Conservation (phyloP, 1,140 invertebrate genomes). For the Ceratitis capitata region DNA sequence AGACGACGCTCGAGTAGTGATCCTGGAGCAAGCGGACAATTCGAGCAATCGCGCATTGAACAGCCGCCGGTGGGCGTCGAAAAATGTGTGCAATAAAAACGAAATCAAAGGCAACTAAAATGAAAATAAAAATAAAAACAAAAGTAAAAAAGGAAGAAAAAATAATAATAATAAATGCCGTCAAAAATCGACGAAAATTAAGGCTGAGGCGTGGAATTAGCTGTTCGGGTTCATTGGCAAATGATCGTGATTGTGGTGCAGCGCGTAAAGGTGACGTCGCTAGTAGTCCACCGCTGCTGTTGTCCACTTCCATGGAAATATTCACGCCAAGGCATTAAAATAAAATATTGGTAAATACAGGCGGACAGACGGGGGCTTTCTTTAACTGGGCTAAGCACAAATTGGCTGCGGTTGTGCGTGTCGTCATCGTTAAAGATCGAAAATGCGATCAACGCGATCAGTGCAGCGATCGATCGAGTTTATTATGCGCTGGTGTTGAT, state of each 20-base stretch:
- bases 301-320: slow-evolving; percentile 23
- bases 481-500: not conserved
- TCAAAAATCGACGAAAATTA: slow-evolving; percentile 30
- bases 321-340: not conserved
- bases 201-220: slow-evolving; percentile 29
- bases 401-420: not conserved
- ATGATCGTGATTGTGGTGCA: not conserved
- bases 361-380: not conserved
- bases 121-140: not conserved
- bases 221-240: not conserved
- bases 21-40: not conserved
- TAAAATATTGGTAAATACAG: too few relatives aligned
- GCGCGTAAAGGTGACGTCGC: not conserved
- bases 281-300: not conserved
- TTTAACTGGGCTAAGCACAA: slow-evolving; percentile 12
- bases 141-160: not conserved
- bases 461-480: slow-evolving; percentile 14
- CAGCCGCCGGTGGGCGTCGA: slow-evolving; percentile 32
- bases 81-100: slow-evolving; percentile 31
- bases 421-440: not conserved
- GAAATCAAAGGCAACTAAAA: not conserved
- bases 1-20: not conserved
- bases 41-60: not conserved
- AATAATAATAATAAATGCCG: not conserved
- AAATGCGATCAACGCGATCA: slow-evolving; percentile 13